Base-by-base conservation (phyloP, 2,113 vertebrate species). In the Periophthalmus modestus region DNA sequence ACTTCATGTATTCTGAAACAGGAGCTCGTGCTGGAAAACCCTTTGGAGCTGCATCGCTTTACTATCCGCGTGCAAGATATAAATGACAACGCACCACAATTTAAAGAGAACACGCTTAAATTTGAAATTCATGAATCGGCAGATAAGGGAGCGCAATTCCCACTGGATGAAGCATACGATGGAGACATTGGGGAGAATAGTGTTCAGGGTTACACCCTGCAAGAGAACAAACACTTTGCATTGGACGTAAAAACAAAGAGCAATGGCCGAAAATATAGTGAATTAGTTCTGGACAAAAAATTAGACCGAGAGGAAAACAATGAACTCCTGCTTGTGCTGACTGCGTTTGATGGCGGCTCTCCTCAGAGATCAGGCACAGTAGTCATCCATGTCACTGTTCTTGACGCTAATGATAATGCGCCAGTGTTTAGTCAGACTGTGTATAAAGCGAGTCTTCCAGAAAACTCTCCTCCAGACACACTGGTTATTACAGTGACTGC, bases 381-480 rank as follows among this genome's bases (percentile, higher is more conserved):
- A 0, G 23, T 75, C n/a, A 85, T 93, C 6, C 85, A 79, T 1
- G 50, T 93, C 18, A 85, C 77, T 67, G 89, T 93, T 7, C 72
- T 92, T 19, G 92, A 93, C 80, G 89, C 87, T 57, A 93, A 93
- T 70, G 92, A 93, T 81, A 93, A 93, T 68, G 71, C 81, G 1
- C 93, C 92, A 19, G 75, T 92, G 21, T 93, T 93, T 36, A 82
- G 70, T 9, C 75, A 90, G 69, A 13, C 71, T 11, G 47, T 92
- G n/a, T 93, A 92, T 80, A 63, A 87, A 72, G 70, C 80, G 4
- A 91, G 33, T 76, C 15, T 94, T 2, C 47, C 83, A 36, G 93
- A 93, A 88, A 91, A 92, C 67, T 59, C 85, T n/a, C 73, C 82
- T 23, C 0, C 75, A 33, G 83, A 78, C 18, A 85, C 74, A 5